Conservation (phyloP, 1,140 invertebrate genomes). For the Diabrotica virgifera region DNA sequence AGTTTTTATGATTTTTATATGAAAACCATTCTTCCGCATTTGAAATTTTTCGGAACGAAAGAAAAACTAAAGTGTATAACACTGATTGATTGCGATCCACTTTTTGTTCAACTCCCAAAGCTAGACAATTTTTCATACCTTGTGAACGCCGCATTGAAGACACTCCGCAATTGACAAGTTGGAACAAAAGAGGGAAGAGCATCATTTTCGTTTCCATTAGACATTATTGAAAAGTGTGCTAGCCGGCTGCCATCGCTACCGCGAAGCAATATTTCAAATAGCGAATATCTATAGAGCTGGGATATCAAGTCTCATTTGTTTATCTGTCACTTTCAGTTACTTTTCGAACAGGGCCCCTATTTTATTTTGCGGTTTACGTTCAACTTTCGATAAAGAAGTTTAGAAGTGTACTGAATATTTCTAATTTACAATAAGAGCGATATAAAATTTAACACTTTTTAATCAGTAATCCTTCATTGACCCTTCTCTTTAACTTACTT, state of each 20-base stretch:
- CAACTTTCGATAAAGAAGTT: no score
- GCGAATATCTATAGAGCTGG: slow-evolving; percentile 41
- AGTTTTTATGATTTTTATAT: no score
- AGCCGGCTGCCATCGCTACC: slow-evolving; percentile 9
- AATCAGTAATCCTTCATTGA: no score
- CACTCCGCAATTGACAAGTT: slow-evolving; percentile 12
- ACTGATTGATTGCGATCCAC: no score
- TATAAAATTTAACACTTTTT: no score
- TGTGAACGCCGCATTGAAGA: background rate
- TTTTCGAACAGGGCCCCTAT: slow-evolving; percentile 22
- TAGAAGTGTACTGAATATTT: no score
- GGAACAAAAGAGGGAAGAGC: slow-evolving; percentile 12
- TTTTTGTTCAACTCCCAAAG: no score
- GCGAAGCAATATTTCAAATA: slow-evolving; percentile 43
- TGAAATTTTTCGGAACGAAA: no score
- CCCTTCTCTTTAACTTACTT: no score
- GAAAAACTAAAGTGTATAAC: no score
- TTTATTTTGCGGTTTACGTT: background rate
- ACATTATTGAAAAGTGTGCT: slow-evolving; percentile 47
- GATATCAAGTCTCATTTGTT: slow-evolving; percentile 46
- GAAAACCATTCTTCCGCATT: no score
- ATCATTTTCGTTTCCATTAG: slow-evolving; percentile 41
- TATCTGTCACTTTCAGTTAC: slow-evolving; percentile 46
- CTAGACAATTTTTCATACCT: background rate
- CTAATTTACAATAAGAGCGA: no score